Percentiles rank a stretch among this genome's conserved stretches.
These are phyloP conservation scores for Regulus satrapa DNA, from an alignment of 2,113 vertebrate species.

Conservation along the genomic window DNA sequence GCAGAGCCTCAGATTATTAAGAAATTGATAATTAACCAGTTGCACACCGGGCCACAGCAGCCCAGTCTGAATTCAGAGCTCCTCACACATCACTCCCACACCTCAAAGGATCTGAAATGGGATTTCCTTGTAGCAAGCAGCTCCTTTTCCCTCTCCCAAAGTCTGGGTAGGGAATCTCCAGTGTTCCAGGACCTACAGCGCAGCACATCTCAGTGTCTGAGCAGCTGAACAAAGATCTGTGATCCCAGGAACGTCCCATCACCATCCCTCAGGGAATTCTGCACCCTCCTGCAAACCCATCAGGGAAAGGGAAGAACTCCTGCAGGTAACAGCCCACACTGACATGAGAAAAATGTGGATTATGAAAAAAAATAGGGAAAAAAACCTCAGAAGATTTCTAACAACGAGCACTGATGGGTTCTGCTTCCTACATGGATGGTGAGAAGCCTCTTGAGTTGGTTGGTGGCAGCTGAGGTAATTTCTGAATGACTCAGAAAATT, in stretches of 20 bases:
- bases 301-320: background rate
- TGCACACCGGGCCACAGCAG: background rate
- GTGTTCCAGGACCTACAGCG: background rate
- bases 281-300: background rate
- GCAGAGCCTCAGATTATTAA: background rate
- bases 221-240: background rate
- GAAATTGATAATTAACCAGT: background rate
- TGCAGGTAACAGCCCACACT: background rate
- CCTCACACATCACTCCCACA: background rate
- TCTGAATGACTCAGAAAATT: background rate
- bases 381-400: background rate
- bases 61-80: background rate
- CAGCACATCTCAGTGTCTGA: background rate
- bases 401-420: background rate
- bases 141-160: background rate
- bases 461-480: accelerated
- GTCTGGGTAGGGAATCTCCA: background rate
- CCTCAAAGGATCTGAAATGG: background rate
- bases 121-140: background rate
- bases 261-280: background rate
- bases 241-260: background rate
- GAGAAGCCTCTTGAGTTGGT: background rate
- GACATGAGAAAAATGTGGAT: background rate
- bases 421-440: background rate
- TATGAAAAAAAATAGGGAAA: background rate